These are phyloP conservation scores for Glyptemys insculpta DNA, from an alignment of 2,797 vertebrate species.

Conservation along the genomic window DNA sequence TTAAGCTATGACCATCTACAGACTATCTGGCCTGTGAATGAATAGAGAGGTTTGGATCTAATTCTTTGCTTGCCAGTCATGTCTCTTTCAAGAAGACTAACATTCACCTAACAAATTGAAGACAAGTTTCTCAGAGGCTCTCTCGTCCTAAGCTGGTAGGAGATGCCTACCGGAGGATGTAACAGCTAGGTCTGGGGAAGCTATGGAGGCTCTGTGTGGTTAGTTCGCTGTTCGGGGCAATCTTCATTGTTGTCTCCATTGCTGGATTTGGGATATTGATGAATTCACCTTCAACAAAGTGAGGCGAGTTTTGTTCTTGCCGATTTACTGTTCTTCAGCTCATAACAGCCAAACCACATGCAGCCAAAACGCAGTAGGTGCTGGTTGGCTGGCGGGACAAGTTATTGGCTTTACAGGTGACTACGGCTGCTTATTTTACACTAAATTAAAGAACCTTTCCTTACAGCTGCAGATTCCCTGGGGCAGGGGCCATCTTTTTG, in stretches of 20 bases:
- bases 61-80: neutral
- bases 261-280: neutral
- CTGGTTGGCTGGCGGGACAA: neutral
- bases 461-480: neutral
- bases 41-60: neutral
- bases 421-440: neutral
- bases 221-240: neutral
- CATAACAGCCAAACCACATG: neutral
- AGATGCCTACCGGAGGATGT: neutral
- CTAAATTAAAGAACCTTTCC: neutral
- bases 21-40: neutral
- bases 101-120: neutral
- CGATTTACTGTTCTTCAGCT: neutral
- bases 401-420: neutral
- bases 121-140: neutral
- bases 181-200: neutral
- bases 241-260: neutral
- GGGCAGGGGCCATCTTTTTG: neutral
- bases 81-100: neutral
- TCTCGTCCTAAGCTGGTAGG: neutral
- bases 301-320: neutral
- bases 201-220: neutral
- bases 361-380: neutral
- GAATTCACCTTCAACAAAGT: neutral
- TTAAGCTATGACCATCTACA: neutral